Evolutionary conservation across 2,113 vertebrate genomes (phyloP).

Genomic region (Cynocephalus volans): DNA sequence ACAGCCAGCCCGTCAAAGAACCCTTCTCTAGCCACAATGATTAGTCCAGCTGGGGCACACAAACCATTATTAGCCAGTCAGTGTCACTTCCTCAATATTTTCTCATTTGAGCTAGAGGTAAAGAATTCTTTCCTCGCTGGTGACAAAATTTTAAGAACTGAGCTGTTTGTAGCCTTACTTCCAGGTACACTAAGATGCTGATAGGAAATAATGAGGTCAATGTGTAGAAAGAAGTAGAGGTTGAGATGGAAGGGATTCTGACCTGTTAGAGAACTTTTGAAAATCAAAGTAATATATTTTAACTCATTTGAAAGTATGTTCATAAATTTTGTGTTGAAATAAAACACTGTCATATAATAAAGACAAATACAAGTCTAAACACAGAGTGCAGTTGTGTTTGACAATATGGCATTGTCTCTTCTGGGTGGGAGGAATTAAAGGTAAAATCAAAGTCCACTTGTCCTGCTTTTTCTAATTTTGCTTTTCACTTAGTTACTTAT

Average conservation of each 20-base stretch:
- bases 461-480: background rate
- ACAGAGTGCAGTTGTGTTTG: background rate
- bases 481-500: background rate
- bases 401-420: background rate
- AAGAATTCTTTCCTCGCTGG: background rate
- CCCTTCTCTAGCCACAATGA: background rate
- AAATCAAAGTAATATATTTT: background rate
- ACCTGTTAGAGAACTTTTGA: background rate
- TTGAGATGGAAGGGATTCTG: background rate
- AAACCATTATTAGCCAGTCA: background rate
- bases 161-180: background rate
- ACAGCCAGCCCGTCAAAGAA: background rate
- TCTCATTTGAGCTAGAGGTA: slow-evolving; percentile 1
- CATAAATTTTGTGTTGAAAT: slow-evolving; percentile 2
- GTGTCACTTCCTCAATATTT: background rate
- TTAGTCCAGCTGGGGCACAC: too few species aligned
- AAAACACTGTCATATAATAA: background rate
- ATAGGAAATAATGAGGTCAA: background rate
- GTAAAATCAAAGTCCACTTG: background rate
- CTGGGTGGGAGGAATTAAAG: background rate
- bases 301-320: background rate
- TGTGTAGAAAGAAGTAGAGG: background rate
- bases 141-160: slow-evolving; percentile 14
- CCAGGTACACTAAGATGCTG: background rate
- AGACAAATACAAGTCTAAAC: background rate